Percentiles rank a stretch among this genome's conserved stretches.
These are phyloP conservation scores for Gracilinanus agilis DNA, from an alignment of 2,113 vertebrate genomes.

Conservation along the genomic window DNA sequence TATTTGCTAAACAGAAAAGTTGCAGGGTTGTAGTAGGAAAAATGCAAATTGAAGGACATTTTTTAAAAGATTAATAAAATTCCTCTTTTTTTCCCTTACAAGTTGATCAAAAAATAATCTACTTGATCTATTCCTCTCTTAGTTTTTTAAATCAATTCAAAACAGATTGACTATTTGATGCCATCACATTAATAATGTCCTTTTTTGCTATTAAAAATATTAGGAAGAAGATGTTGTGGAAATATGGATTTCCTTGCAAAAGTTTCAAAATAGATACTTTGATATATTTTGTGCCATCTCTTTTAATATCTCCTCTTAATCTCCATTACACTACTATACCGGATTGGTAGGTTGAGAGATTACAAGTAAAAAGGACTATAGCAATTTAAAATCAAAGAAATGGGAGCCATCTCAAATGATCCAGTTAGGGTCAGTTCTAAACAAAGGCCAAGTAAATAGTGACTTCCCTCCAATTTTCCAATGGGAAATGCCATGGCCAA, in stretches of 20 bases:
- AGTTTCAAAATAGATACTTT: conserved; percentile 17
- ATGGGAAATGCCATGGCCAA: neutral
- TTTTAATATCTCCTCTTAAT: neutral
- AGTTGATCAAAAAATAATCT: conserved; percentile 31
- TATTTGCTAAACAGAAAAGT: conserved; percentile 64
- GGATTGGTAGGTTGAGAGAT: neutral
- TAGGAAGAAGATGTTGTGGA: conserved; percentile 29
- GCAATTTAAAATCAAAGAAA: conserved; percentile 17
- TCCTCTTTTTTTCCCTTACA: conserved; percentile 38
- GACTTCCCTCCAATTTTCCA: neutral
- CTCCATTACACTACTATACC: neutral
- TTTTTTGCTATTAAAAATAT: conserved; percentile 24
- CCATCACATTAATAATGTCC: conserved; percentile 30
- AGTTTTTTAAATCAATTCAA: conserved; percentile 47
- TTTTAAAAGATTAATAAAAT: conserved; percentile 65
- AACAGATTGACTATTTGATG: conserved; percentile 48
- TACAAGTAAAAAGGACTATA: conserved; percentile 53
- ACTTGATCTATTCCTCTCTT: conserved; percentile 51
- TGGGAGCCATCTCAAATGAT: conserved; percentile 12
- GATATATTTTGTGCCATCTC: conserved; percentile 25
- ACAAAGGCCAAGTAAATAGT: neutral
- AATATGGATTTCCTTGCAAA: neutral
- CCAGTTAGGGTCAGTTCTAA: neutral
- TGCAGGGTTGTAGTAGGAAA: conserved; percentile 58
- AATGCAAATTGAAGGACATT: neutral